Conservation (phyloP, 2,113 vertebrate genomes). For the Stercorarius parasiticus region DNA sequence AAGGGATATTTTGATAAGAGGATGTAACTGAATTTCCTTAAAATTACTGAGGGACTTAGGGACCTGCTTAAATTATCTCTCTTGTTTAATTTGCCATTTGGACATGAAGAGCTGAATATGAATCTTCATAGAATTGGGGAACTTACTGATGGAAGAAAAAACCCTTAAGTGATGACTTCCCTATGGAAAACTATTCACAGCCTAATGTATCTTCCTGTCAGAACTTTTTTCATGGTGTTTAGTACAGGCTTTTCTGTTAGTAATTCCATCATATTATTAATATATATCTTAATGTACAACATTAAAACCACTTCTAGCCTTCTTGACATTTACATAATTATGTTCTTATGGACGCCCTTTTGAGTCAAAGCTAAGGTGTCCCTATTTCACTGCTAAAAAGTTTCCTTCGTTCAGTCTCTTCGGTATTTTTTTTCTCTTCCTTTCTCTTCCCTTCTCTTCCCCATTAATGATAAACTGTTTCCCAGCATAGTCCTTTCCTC, state of each 20-base stretch:
- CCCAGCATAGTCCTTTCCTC: not conserved
- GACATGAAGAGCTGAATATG: conserved; percentile 25
- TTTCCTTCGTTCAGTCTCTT: not conserved
- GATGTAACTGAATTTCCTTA: conserved; percentile 36
- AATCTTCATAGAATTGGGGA: conserved; percentile 28
- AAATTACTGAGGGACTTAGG: conserved; percentile 64
- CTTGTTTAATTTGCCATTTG: conserved; percentile 60
- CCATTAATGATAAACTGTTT: not conserved
- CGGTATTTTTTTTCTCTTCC: not conserved
- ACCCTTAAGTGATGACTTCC: conserved; percentile 47
- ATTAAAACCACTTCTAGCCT: conserved; percentile 52
- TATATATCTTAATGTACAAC: conserved; percentile 53
- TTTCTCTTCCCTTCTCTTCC: not conserved
- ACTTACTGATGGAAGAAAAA: conserved; percentile 41
- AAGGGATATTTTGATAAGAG: conserved; percentile 48
- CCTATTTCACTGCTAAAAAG: not conserved
- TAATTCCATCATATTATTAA: conserved; percentile 46
- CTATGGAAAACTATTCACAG: conserved; percentile 30
- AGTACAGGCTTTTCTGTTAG: not conserved
- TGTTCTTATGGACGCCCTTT: conserved; percentile 23
- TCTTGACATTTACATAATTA: conserved; percentile 61
- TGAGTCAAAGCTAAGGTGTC: not conserved
- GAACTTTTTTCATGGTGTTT: conserved; percentile 26
- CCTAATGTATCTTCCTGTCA: conserved; percentile 50
- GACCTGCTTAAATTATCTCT: conserved; percentile 56